Evolutionary conservation across 2,797 vertebrate genomes (phyloP), one percentile per base, ranked within the genome.

Genomic region (Erethizon dorsatum): DNA sequence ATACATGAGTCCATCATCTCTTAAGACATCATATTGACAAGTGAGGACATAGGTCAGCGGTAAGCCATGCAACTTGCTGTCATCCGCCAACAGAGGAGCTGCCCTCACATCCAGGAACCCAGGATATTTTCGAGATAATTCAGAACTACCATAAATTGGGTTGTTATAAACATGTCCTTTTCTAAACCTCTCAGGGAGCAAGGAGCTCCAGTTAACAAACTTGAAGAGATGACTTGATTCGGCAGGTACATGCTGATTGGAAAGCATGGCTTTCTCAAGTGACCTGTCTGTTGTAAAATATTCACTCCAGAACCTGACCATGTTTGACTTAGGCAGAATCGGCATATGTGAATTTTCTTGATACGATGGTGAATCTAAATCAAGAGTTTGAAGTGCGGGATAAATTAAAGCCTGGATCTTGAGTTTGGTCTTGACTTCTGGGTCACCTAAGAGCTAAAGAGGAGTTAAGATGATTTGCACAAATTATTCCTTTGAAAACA

Each of bases 1-100:
- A 0, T 99, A 99, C 99, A 99, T 99, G 84, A 98, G 45, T 0
- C 99, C 99, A 0, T 99, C 99, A 24, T 99, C 99, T 28, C 99
- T 98, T 52, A 99, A 98, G 12, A 99, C 98, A 0, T 99, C 99
- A 50, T 99, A 99, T 97, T 99, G 98, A 28, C 99, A 99, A 3
- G 99, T 99, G 52, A 99, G 88, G 9, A 99, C 2, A 56, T 99
- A 99, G 71, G 99, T 98, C 75, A 56, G 97, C 24, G 99, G 99
- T 79, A 99, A 98, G 4, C 90, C 83, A n/a, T 4, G 96, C 4
- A 99, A 98, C 63, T 90, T 98, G 0, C 95, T 14, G 1, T 99
- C 99, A 0, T 98, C 96, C 2, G 97, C 99, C 97, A 99, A 98
- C 93, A 99, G 97, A 0, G 99, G 99, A 0, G 99, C 98, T 0